Evolutionary conservation across 2,888 invertebrate species (phyloP).

Genomic region (Diploptera punctata): DNA sequence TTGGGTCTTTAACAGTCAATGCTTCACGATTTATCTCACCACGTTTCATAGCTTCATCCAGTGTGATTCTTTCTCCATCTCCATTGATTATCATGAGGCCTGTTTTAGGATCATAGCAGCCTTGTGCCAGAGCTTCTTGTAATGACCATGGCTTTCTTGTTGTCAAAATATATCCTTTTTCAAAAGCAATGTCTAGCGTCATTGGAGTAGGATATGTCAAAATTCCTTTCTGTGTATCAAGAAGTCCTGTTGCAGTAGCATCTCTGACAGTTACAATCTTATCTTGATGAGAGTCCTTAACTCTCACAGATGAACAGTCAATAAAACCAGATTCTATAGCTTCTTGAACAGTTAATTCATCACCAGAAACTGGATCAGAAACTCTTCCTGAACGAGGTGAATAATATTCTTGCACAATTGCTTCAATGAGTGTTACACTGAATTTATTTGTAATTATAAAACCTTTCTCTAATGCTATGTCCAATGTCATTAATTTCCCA

Average conservation of each 20-base stretch:
- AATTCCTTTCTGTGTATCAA: conserved; percentile 74
- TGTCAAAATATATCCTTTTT: conserved; percentile 81
- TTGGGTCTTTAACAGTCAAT: conserved; percentile 79
- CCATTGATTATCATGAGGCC: conserved; percentile 73
- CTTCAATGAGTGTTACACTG: conserved; percentile 74
- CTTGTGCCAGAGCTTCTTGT: conserved; percentile 82
- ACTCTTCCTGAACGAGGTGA: conserved; percentile 75
- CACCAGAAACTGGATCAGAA: conserved; percentile 77
- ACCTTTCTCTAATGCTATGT: conserved; percentile 72
- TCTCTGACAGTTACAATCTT: conserved; percentile 70
- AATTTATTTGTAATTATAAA: conserved; percentile 74
- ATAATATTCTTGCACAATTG: conserved; percentile 79
- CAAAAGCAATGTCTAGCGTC: conserved; percentile 78
- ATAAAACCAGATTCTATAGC: conserved; percentile 76
- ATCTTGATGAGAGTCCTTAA: conserved; percentile 75
- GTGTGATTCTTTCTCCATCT: conserved; percentile 67
- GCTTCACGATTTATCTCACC: conserved; percentile 80
- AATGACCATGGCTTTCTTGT: conserved; percentile 81
- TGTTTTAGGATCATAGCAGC: conserved; percentile 76
- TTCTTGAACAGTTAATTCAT: conserved; percentile 74
- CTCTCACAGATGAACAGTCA: conserved; percentile 72
- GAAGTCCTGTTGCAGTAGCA: conserved; percentile 71
- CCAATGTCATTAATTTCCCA: conserved; percentile 71
- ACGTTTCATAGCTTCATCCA: conserved; percentile 75
- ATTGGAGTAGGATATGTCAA: conserved; percentile 70